Evolutionary conservation across 2,888 invertebrate genomes (phyloP).

Genomic region (Sycophila texana): DNA sequence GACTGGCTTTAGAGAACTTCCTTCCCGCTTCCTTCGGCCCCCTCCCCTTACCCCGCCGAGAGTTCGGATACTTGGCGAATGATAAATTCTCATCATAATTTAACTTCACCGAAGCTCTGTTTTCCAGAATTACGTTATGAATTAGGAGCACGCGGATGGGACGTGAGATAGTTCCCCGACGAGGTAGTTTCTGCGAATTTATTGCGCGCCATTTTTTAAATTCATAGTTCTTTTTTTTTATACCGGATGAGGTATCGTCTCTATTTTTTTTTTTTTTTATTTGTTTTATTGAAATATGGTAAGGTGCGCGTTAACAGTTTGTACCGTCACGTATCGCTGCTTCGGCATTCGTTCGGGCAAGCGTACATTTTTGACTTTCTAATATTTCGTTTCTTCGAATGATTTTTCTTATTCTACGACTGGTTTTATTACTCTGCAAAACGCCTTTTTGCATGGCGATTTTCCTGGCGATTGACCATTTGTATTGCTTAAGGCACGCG

Average conservation of each 20-base stretch:
- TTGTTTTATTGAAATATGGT: no score
- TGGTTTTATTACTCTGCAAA: no score
- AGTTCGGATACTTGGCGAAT: constrained; percentile 60
- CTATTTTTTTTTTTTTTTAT: no score
- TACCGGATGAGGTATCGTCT: no score
- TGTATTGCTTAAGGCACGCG: not conserved
- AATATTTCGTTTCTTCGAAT: no score
- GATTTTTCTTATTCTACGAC: no score
- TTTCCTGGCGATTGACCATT: not conserved
- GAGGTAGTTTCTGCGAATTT: not conserved
- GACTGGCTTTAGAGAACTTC: constrained; percentile 35
- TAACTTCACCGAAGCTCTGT: constrained; percentile 18
- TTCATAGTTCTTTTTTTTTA: no score
- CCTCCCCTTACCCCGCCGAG: not conserved
- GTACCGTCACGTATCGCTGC: no score
- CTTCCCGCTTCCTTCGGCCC: not conserved
- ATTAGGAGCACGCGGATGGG: not conserved
- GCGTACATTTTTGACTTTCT: no score
- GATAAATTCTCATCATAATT: constrained; percentile 56
- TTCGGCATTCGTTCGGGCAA: no score
- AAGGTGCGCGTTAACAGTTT: no score
- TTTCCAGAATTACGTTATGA: not conserved
- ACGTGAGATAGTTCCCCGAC: not conserved
- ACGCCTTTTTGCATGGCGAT: no score
- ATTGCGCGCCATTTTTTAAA: not conserved